phyloP scores from a whole-genome alignment of 2,797 vertebrate genomes.

The Tadarida brasiliensis region DNA sequence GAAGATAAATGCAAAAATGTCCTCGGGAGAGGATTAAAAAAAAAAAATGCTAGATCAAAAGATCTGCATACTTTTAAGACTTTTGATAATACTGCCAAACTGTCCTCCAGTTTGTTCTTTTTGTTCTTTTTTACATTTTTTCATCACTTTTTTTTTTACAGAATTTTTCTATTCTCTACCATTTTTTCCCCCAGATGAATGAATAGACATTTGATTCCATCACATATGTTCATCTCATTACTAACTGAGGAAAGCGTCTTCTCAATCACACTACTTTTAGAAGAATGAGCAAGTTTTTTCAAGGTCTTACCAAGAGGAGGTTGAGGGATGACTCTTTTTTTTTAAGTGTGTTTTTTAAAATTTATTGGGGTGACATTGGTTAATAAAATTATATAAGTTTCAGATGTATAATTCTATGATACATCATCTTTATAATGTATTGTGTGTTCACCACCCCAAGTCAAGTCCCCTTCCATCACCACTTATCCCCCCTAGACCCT shows the following conservation, averaged over 20 bases:
- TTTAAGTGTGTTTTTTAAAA: too few relatives aligned
- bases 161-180: not conserved
- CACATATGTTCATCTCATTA: conserved; percentile 35
- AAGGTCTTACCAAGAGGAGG: not conserved
- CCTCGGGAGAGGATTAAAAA: too few relatives aligned
- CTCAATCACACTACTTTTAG: conserved; percentile 1
- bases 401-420: too few relatives aligned
- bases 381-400: too few relatives aligned
- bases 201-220: not conserved
- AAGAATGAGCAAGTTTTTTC: conserved; percentile 32
- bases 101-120: not conserved
- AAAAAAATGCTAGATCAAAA: not conserved
- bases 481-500: too few relatives aligned
- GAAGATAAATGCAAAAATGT: too few relatives aligned
- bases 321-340: not conserved
- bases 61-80: conserved; percentile 34
- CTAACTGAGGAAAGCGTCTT: conserved; percentile 14
- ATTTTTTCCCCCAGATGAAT: conserved; percentile 8
- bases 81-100: not conserved
- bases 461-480: too few relatives aligned
- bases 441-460: too few relatives aligned
- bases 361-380: too few relatives aligned
- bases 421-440: too few relatives aligned
- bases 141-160: not conserved
- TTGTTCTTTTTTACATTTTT: not conserved